A percentile compares a stretch with the other conserved stretches of the same genome.
Evolutionary conservation across 2,888 invertebrate genomes (phyloP).

Genomic region (Temnothorax rugatulus): DNA sequence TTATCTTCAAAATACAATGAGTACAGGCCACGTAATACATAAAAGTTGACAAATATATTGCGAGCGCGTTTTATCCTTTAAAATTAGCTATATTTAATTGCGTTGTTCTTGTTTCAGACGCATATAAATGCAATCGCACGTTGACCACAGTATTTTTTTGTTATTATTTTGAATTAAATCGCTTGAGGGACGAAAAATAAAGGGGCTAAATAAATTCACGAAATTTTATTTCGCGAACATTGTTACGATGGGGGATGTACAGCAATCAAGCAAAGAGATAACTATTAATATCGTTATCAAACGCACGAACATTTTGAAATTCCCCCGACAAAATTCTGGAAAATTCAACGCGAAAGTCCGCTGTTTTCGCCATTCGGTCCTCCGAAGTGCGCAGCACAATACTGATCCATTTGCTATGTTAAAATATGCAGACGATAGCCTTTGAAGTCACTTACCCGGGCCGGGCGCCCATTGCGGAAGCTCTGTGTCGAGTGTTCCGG

Average conservation of each 20-base stretch:
- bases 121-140: neutral
- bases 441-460: conserved; percentile 51
- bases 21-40: neutral
- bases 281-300: conserved; percentile 22
- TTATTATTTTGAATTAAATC: conserved; percentile 9
- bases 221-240: neutral
- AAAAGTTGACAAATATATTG: neutral
- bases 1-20: neutral
- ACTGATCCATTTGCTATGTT: conserved; percentile 53
- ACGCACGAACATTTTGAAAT: neutral
- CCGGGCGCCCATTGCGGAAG: conserved; percentile 42
- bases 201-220: conserved; percentile 1
- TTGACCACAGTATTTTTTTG: neutral
- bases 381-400: conserved; percentile 42
- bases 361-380: conserved; percentile 4
- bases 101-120: neutral
- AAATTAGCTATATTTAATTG: conserved; percentile 7
- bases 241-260: neutral
- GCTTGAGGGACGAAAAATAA: neutral
- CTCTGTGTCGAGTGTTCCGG: conserved; percentile 46
- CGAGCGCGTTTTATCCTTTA: neutral
- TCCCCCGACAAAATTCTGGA: neutral
- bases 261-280: neutral
- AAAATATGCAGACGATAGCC: conserved; percentile 55
- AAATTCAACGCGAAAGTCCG: conserved; percentile 16